Evolutionary conservation across 2,888 invertebrate genomes (phyloP), one percentile per base, ranked within the genome.

Genomic region (Norana najaformis): DNA sequence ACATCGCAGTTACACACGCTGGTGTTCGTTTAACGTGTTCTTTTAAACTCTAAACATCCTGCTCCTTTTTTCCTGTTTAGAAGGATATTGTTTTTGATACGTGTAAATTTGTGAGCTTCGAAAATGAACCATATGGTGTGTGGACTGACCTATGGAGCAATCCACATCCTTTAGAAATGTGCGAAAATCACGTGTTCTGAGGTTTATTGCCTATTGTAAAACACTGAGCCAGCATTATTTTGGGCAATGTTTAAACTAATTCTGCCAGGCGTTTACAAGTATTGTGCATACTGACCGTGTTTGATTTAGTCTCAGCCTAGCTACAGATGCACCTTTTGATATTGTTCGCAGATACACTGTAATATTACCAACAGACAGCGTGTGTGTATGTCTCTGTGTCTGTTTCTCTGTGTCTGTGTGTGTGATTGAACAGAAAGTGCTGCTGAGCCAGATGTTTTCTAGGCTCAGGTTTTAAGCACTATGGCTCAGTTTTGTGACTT

Each of bases 81-180:
- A 11, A n/a, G 30, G 13, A n/a, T 69, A n/a, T 69, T 69, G 14
- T n/a, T 8, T 69, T 69, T 30, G 69, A 69, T 69, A n/a, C 30
- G 30, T 0, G 30, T 69, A n/a, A 47, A 47, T 47, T 47, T 47
- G 23, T 11, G 8, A n/a, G 30, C 69, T 0, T 30, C n/a, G 69
- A 16, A n/a, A 69, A 69, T 69, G 69, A 69, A n/a, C 69, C 69
- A 69, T 69, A 69, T 69, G 69, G 69, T n/a, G 69, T 69, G n/a
- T 69, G 69, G 69, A n/a, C 30, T 69, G 69, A n/a, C n/a, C 69
- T 8, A 69, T 69, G 1, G 69, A n/a, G 13, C 11, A 69, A n/a
- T 69, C n/a, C 69, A n/a, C 69, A 69, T n/a, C 69, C 30, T 69
- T 69, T 69, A n/a, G 69, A 69, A 8, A 69, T 69, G 16, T 69